Evolutionary conservation across 2,888 invertebrate genomes (phyloP), one percentile per base, ranked within the genome.

Genomic region (Sminthurides aquaticus): DNA sequence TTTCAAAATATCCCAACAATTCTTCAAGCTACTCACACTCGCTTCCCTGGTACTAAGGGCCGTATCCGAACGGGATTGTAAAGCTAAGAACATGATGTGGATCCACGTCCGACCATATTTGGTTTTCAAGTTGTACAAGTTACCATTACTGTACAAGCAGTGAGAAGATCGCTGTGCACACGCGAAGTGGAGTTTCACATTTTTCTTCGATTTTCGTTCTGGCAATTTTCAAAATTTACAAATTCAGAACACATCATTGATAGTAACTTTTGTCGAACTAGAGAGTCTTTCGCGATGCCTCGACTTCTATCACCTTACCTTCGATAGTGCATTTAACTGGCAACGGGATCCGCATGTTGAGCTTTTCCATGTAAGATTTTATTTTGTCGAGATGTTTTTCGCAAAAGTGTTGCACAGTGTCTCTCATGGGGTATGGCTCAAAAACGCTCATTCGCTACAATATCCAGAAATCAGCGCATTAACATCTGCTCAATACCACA

Each of bases 301-400:
- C n/a, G n/a, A n/a, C n/a, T n/a, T n/a, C 18, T 43, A 43, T 11
- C 18, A 43, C n/a, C 52, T 82, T 78, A 88, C 92, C 91, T 83
- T 95, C 94, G 71, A 95, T 92, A 49, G 91, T 92, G 78, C 94
- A 95, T 77, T 92, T 91, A 2, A 90, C 90, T 0, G 96, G 95
- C 52, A 94, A 88, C 18, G 95, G 95, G 76, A 95, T 83, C 76
- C 88, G 83, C 68, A 89, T 82, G 28, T 88, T 88, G 3, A 94
- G 86, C 76, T 90, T 90, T 74, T 89, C 89, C 88, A 96, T 93
- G 76, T 91, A 96, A 24, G 86, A 84, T 78, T 91, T 90, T 65
- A 96, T 95, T 78, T 93, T 94, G 73, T 89, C 88, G 71, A 93
- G 80, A 77, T 96, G 93, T 79, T 96, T 95, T 79, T 94, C 94